Conservation (phyloP, 2,113 vertebrate genomes). For the Periophthalmus modestus region DNA sequence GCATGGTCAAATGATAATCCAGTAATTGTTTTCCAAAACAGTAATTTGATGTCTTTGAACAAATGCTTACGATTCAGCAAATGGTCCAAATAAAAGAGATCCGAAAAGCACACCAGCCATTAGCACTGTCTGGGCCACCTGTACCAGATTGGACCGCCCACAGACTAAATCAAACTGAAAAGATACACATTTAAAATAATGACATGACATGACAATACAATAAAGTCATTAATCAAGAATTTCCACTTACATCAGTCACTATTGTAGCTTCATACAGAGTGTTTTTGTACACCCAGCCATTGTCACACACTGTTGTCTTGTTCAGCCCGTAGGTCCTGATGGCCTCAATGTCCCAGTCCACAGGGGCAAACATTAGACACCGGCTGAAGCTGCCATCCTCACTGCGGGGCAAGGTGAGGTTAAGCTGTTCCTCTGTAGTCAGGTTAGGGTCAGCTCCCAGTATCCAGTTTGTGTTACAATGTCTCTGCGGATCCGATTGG, state of each 20-base stretch:
- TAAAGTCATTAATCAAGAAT: background rate
- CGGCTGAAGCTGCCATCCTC: conserved; percentile 65
- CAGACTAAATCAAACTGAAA: conserved; percentile 72
- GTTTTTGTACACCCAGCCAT: conserved; percentile 79
- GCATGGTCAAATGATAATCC: background rate
- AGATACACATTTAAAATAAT: background rate
- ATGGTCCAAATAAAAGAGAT: conserved; percentile 68
- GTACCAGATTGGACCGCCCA: conserved; percentile 43
- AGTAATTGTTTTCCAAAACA: too few species aligned
- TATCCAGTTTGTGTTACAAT: conserved; percentile 75
- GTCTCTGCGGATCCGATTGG: conserved; percentile 61
- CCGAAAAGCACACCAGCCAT: conserved; percentile 65
- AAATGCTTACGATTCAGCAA: conserved; percentile 66
- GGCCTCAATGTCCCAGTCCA: conserved; percentile 71
- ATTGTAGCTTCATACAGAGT: conserved; percentile 60
- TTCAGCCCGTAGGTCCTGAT: conserved; percentile 76
- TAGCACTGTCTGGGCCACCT: conserved; percentile 52
- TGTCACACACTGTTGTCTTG: conserved; percentile 68
- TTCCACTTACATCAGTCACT: conserved; percentile 30
- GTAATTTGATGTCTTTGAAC: background rate
- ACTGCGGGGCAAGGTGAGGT: conserved; percentile 70
- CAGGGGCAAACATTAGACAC: conserved; percentile 49
- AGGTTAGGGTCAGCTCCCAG: conserved; percentile 65
- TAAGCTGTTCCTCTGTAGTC: conserved; percentile 72
- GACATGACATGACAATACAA: background rate